Evolutionary conservation across 1,140 invertebrate genomes (phyloP).

Genomic region (Pomacea maculata): DNA sequence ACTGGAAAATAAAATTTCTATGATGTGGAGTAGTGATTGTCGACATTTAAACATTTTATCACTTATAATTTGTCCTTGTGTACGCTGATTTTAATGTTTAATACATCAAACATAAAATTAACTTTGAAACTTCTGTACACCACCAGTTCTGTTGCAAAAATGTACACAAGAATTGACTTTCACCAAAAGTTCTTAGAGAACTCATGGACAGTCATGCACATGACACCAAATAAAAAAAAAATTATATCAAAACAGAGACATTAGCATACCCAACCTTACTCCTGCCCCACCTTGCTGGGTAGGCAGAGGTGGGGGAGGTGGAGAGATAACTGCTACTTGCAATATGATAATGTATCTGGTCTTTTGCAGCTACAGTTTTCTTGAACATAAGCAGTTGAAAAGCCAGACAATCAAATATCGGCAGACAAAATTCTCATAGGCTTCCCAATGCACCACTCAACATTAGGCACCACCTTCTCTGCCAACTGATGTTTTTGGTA

Average conservation of each 20-base stretch:
- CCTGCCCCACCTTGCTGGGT: not conserved
- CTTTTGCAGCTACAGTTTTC: not conserved
- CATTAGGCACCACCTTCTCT: not conserved
- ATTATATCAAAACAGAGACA: not conserved
- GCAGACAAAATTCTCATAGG: not conserved
- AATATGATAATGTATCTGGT: slow-evolving; percentile 9
- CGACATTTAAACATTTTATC: too few species aligned
- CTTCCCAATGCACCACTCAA: not conserved
- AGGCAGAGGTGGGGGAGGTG: not conserved
- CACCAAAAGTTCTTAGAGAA: not conserved
- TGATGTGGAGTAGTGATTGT: too few species aligned
- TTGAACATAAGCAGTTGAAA: slow-evolving; percentile 13
- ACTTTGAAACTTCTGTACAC: too few species aligned
- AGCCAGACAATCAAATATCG: slow-evolving; percentile 3
- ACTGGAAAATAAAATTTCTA: too few species aligned
- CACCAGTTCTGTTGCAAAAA: not conserved
- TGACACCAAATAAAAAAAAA: not conserved
- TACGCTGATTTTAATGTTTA: too few species aligned
- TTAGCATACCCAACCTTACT: not conserved
- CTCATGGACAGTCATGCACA: not conserved
- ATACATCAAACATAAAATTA: too few species aligned
- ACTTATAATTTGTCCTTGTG: too few species aligned
- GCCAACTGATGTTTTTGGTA: not conserved
- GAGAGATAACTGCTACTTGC: not conserved
- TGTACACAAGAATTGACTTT: not conserved